Evolutionary conservation across 1,140 invertebrate genomes (phyloP), one percentile per base, ranked within the genome.

Genomic region (Calliphora vicina): DNA sequence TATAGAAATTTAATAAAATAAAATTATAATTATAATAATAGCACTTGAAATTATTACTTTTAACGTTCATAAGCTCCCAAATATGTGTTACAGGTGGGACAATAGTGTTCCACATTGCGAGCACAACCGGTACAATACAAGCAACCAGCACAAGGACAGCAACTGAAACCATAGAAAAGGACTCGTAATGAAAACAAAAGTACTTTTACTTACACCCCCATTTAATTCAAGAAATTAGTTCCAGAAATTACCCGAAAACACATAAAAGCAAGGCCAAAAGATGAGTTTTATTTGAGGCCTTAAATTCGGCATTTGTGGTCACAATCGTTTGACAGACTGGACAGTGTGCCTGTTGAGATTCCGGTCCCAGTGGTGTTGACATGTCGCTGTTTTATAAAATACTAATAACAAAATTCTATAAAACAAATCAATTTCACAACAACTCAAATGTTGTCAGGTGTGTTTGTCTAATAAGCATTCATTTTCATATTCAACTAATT

Each of bases 51-150:
- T n/a, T n/a, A n/a, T n/a, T n/a, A n/a, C n/a, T n/a, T n/a, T 78
- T 45, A 83, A 25, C 73, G 73, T 12, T 83, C 82, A 42, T 83
- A 83, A 13, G 73, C 45, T 27, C 82, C 82, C 50, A 83, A 50
- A 84, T 90, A 94, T 1, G 91, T 86, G 29, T 91, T 91, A 86
- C 94, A 95, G 25, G 91, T 91, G 6, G 94, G 94, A 84, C 94
- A 95, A 84, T 92, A 93, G 85, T 95, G 94, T 76, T 93, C 93
- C 12, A 92, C 92, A 67, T 91, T 92, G 84, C 93, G 90, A 82
- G 94, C 94, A 27, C 91, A 92, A 76, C 95, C 91, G 73, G 93
- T 92, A 84, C 93, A 95, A 84, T 95, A 95, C 4, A 94, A 92
- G 8, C 93, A 88, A 82, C 91, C 93, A n/a, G 92, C 92, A 85